phyloP scores from a whole-genome alignment of 2,797 vertebrate genomes.

The Peromyscus attwateri region DNA sequence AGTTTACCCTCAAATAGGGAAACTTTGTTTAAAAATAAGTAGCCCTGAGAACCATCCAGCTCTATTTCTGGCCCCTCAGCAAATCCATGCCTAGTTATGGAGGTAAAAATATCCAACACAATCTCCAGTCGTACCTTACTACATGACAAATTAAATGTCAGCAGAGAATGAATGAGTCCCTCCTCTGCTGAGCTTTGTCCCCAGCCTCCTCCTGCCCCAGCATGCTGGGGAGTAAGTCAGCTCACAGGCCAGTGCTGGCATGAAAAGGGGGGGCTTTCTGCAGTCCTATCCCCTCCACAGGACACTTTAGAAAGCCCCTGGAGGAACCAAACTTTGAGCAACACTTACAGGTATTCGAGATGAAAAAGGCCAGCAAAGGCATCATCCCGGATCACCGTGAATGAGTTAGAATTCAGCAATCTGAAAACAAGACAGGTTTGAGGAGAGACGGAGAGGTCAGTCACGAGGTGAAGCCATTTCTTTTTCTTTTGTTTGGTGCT shows the following conservation, averaged over 20 bases:
- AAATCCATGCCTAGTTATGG: constrained; percentile 57
- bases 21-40: constrained; percentile 53
- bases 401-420: constrained; percentile 97
- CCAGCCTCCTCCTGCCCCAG: constrained; percentile 58
- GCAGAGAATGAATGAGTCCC: constrained; percentile 72
- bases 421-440: constrained; percentile 88
- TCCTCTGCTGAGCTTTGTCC: neutral
- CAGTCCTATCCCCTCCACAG: constrained; percentile 37
- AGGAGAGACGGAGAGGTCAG: neutral
- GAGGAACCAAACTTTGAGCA: constrained; percentile 57
- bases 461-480: fast-evolving
- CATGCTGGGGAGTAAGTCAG: constrained; percentile 44
- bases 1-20: constrained; percentile 17
- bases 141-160: constrained; percentile 77
- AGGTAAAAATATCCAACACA: constrained; percentile 75
- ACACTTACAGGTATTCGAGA: constrained; percentile 98
- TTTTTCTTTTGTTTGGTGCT: constrained; percentile 5
- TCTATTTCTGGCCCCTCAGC: constrained; percentile 69
- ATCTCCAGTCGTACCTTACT: constrained; percentile 77
- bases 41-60: neutral
- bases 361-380: constrained; percentile 98
- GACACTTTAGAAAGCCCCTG: constrained; percentile 48
- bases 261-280: constrained; percentile 29
- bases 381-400: constrained; percentile 95
- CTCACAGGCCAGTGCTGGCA: constrained; percentile 57